phyloP scores from a whole-genome alignment of 1,140 invertebrate genomes.

The Coelopa frigida region DNA sequence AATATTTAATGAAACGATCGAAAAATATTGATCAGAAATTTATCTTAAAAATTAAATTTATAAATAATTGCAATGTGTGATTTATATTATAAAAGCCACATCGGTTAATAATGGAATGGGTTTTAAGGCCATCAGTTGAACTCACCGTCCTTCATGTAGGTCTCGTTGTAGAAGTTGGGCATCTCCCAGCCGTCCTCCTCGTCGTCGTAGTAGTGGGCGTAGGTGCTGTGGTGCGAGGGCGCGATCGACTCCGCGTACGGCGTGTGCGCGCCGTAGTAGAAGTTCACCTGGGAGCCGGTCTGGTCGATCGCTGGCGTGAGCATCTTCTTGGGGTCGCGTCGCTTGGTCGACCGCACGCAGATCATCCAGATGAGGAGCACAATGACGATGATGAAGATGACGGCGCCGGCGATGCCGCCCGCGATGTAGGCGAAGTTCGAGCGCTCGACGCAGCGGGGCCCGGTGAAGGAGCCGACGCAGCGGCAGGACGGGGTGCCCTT shows the following conservation, averaged over 20 bases:
- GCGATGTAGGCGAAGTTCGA: conserved; percentile 92
- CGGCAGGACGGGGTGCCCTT: conserved; percentile 76
- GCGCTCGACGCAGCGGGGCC: conserved; percentile 82
- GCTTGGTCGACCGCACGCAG: conserved; percentile 75
- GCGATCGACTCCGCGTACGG: conserved; percentile 92
- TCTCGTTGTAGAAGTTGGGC: conserved; percentile 96
- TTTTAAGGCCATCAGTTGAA: conserved; percentile 1
- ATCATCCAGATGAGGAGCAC: conserved; percentile 96
- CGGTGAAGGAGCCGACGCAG: conserved; percentile 86
- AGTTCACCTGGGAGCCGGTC: conserved; percentile 88
- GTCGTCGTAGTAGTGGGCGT: conserved; percentile 91
- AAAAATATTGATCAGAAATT: too few relatives aligned
- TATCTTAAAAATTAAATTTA: background rate
- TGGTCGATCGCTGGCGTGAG: conserved; percentile 77
- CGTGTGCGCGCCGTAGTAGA: conserved; percentile 85
- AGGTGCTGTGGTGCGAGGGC: conserved; percentile 89
- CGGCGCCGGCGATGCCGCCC: conserved; percentile 83
- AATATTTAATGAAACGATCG: too few relatives aligned
- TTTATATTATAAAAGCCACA: background rate
- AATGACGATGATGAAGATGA: conserved; percentile 85
- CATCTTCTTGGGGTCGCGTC: conserved; percentile 82
- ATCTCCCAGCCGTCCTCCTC: conserved; percentile 96
- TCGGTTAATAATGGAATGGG: background rate
- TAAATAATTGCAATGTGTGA: background rate
- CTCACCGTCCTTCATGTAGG: conserved; percentile 90